A percentile compares a stretch with the other conserved stretches of the same genome.
These are phyloP conservation scores for Protosalanx chinensis DNA, from an alignment of 2,797 vertebrate genomes.

Conservation along the genomic window DNA sequence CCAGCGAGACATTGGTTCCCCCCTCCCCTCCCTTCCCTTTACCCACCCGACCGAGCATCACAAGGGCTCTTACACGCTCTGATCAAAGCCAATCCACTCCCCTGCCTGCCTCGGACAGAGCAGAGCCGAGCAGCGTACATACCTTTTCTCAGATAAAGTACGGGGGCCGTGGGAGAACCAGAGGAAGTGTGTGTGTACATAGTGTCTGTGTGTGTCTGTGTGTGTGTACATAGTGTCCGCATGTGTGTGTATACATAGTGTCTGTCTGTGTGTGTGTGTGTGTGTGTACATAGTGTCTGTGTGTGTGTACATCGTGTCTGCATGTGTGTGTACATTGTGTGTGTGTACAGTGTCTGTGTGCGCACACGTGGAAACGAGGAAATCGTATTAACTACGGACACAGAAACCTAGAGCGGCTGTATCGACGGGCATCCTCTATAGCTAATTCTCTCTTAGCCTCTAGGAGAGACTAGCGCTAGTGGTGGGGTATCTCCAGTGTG, in stretches of 20 bases:
- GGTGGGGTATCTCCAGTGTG: slow-evolving; percentile 11
- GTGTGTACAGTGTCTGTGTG: background rate
- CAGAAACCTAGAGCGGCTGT: background rate
- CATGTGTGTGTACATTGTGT: background rate
- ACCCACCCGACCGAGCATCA: too few relatives aligned
- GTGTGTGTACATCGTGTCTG: background rate
- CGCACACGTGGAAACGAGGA: background rate
- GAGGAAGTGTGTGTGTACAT: background rate
- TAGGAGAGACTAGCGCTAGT: background rate
- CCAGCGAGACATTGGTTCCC: too few relatives aligned
- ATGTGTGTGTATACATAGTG: background rate
- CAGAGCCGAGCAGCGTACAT: too few relatives aligned
- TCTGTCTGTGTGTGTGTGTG: background rate
- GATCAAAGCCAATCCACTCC: too few relatives aligned
- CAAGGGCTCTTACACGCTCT: too few relatives aligned
- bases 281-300: background rate
- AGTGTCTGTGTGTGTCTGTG: slow-evolving; percentile 3
- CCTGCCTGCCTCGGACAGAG: too few relatives aligned
- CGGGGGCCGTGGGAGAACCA: background rate
- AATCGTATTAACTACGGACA: background rate
- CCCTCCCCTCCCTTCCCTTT: too few relatives aligned
- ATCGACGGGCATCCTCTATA: slow-evolving; percentile 15
- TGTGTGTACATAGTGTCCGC: background rate
- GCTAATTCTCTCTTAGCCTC: background rate
- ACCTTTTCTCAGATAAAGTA: background rate